Percentiles rank a stretch among this genome's conserved stretches.
Evolutionary conservation across 2,113 vertebrate species (phyloP).

Genomic region (Gracilinanus agilis): DNA sequence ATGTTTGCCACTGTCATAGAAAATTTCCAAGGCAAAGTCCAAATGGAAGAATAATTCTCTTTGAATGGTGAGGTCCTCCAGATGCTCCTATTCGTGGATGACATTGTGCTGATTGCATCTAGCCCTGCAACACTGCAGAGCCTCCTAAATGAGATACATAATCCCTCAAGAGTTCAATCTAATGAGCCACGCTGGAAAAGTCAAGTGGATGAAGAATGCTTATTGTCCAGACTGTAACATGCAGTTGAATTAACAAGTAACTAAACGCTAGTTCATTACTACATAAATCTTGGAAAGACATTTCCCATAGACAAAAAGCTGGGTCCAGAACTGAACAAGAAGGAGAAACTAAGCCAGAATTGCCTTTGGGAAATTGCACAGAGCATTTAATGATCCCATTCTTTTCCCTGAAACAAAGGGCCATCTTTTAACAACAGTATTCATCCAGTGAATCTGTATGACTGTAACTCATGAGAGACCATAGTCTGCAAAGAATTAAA

Average conservation of each 20-base stretch:
- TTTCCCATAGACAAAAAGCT: not conserved
- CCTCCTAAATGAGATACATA: not conserved
- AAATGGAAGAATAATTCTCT: not conserved
- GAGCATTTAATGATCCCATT: not conserved
- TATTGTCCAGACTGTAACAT: not conserved
- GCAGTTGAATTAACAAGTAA: not conserved
- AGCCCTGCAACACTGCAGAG: not conserved
- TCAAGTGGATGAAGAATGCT: not conserved
- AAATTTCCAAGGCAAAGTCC: not conserved
- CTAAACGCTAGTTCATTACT: not conserved
- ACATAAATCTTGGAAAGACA: not conserved
- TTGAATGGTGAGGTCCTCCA: not conserved
- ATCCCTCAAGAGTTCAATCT: not conserved
- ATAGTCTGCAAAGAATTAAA: not conserved
- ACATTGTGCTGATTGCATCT: not conserved
- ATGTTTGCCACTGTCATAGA: not conserved
- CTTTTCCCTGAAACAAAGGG: not conserved
- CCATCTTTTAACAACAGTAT: not conserved
- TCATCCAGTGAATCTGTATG: not conserved
- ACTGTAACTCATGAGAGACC: not conserved
- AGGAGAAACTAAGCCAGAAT: not conserved
- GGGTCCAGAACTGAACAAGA: not conserved
- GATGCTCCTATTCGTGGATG: not conserved
- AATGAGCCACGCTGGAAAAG: not conserved
- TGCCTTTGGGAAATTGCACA: not conserved